Conservation (phyloP, 2,888 invertebrate genomes). For the Cataglyphis rosenhaueri region DNA sequence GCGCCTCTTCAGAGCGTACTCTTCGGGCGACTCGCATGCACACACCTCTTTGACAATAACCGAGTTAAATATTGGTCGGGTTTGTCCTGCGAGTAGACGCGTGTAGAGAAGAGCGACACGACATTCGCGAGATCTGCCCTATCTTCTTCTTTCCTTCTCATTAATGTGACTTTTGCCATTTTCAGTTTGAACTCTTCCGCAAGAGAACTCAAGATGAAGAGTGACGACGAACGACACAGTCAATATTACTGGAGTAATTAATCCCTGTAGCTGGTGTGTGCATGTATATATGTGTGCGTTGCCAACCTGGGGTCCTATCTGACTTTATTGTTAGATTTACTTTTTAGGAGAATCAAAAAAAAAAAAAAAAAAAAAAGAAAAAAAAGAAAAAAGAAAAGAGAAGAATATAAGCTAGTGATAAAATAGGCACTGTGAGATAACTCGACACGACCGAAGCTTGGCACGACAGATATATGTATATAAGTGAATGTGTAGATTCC, state of each 20-base stretch:
- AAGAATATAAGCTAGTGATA: conserved; percentile 62
- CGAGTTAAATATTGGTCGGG: conserved; percentile 73
- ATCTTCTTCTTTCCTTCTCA: conserved; percentile 37
- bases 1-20: conserved; percentile 64
- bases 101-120: conserved; percentile 64
- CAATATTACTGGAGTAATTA: conserved; percentile 78
- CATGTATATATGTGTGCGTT: conserved; percentile 84
- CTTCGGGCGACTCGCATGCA: conserved; percentile 74
- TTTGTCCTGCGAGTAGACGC: conserved; percentile 71
- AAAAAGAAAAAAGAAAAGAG: neutral
- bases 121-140: conserved; percentile 57
- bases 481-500: conserved; percentile 85
- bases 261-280: conserved; percentile 81
- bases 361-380: conserved; percentile 38
- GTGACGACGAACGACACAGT: conserved; percentile 78
- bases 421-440: conserved; percentile 74
- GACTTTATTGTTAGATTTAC: conserved; percentile 70
- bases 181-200: conserved; percentile 65
- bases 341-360: conserved; percentile 73
- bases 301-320: conserved; percentile 80
- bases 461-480: conserved; percentile 85
- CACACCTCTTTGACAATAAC: conserved; percentile 84
- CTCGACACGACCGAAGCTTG: conserved; percentile 80
- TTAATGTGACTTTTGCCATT: conserved; percentile 55
- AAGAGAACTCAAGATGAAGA: conserved; percentile 72